Evolutionary conservation across 2,888 invertebrate genomes (phyloP), one percentile per base, ranked within the genome.

Genomic region (Tetramorium bicarinatum): DNA sequence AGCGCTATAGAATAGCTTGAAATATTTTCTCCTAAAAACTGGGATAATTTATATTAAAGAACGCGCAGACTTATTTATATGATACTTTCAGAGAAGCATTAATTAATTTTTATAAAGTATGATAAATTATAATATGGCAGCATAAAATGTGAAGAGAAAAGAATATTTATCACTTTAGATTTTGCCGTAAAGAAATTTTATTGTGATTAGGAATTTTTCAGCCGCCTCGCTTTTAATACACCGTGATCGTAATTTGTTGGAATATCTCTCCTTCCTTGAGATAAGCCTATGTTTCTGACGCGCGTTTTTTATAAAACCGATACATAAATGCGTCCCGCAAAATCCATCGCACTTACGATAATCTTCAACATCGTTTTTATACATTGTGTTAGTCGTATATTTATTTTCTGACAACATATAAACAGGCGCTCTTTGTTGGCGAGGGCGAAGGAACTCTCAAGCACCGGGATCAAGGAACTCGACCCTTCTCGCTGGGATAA

Each of bases 291-390:
- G n/a, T 54, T 54, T 54, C 41, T 52, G n/a, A 64, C 18, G 64
- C 25, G 64, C 25, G 9, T 52, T 54, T 52, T 66, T 67, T 41
- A 38, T 21, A 71, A 41, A 21, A 25, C 1, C 44, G 21, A 59
- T 56, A 47, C 18, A 34, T 21, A 44, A 67, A 47, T 21, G 44
- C 34, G 3, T 47, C 21, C 2, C 44, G 38, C 44, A 21, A 71
- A 25, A 80, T 80, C 59, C 69, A 71, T 61, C 49, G 47, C 49
- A 34, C 13, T 80, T 80, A 38, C 9, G 25, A 38, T 80, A 80
- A 80, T 80, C 79, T 80, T 59, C 34, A 47, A 59, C 47, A 79
- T 71, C 71, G 34, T 61, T 71, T 80, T 71, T 59, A 71, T 69
- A 79, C 25, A 79, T 69, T 69, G 59, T 38, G 59, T 69, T 34